Evolutionary conservation across 2,888 invertebrate species (phyloP), one percentile per base, ranked within the genome.

Genomic region (Gisinianus flammeolus): DNA sequence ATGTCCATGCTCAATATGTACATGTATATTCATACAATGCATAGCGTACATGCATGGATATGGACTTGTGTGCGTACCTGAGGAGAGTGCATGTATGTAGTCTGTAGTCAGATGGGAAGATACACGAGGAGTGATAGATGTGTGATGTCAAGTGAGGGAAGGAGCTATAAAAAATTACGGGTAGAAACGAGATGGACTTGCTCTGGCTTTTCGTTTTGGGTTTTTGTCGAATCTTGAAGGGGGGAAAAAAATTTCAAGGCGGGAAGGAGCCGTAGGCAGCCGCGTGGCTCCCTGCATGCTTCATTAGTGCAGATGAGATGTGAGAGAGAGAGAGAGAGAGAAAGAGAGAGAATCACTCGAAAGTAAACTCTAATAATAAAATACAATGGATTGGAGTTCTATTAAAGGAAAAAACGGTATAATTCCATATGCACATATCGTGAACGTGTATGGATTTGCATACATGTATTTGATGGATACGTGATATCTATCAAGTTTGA

Each of bases 281-380:
- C 83, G 83, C 83, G 82, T 83, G 82, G 83, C 83, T 81, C 82
- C 82, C 82, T 83, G 77, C 81, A 82, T 79, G 83, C 78, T 83
- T 83, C 83, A 83, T 83, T 83, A 81, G 79, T 75, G 58, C 30
- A 73, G 73, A 73, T 78, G 73, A 78, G 62, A 58, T 16, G 5
- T 5, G 33, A 35, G 44, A n/a, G n/a, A n/a, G 12, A 35, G 31
- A 16, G 22, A 16, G 35, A 22, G 33, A 69, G 33, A 35, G 44
- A 16, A 30, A 31, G 12, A 12, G 68, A 68, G 54, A 35, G 54
- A 74, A 52, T 74, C 74, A 74, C 28, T 74, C 44, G 74, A 70
- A 56, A 76, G 70, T 58, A 76, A n/a, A 76, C 62, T 70, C 70
- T 69, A 76, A 76, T 76, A 76, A 76, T 76, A 70, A 76, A 76